A percentile compares a stretch with the other conserved stretches of the same genome.
phyloP scores from a whole-genome alignment of 1,140 invertebrate species.

The Colletes latitarsis region DNA sequence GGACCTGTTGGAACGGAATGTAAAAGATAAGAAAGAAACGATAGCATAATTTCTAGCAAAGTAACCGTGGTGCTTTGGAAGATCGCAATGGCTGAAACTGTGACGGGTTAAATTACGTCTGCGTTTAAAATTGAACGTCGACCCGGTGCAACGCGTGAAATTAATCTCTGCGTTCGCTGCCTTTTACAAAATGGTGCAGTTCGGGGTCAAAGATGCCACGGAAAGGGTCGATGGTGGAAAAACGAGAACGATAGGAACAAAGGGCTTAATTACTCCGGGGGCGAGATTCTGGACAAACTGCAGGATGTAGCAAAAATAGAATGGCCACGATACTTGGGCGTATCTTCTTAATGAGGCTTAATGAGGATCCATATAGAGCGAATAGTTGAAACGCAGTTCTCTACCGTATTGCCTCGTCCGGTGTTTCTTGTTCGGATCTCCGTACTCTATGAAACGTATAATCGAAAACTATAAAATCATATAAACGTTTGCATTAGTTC shows the following conservation, averaged over 20 bases:
- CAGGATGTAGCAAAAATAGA: constrained; percentile 22
- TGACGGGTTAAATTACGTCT: too few relatives aligned
- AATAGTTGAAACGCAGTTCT: background rate
- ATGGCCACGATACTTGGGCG: constrained; percentile 23
- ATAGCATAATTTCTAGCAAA: too few relatives aligned
- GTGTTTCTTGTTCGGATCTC: too few relatives aligned
- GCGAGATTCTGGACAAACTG: constrained; percentile 40
- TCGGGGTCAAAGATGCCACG: background rate
- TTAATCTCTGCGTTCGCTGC: background rate
- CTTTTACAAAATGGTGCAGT: background rate
- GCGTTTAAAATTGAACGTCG: background rate
- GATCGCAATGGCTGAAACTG: too few relatives aligned
- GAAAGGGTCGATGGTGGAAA: constrained; percentile 26
- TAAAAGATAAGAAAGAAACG: too few relatives aligned
- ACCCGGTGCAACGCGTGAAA: background rate
- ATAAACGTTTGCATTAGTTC: too few relatives aligned
- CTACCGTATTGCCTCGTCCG: background rate
- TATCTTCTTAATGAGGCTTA: constrained; percentile 37
- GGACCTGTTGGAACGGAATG: too few relatives aligned
- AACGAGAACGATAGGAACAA: constrained; percentile 44
- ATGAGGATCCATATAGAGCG: constrained; percentile 2
- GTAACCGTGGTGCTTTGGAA: too few relatives aligned
- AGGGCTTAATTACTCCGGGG: constrained; percentile 60
- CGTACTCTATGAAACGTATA: too few relatives aligned
- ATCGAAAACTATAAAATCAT: too few relatives aligned